Evolutionary conservation across 2,888 invertebrate species (phyloP), one percentile per base, ranked within the genome.

Genomic region (Didymodactylos carnosus): DNA sequence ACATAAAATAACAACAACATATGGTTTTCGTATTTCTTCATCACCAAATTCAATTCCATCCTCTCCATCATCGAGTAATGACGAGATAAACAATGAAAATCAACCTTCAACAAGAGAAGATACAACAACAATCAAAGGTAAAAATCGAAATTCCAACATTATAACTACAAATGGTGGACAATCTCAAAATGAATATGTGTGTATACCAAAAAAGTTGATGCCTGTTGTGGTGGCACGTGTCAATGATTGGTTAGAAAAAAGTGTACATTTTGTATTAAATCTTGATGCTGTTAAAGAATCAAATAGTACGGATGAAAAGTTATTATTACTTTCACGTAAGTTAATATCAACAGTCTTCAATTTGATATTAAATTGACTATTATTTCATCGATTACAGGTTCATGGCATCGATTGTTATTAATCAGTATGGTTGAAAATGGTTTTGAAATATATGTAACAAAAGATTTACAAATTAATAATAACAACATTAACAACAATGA

Each of bases 181-280:
- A n/a, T n/a, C 62, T 11, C 29, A 35, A 35, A 62, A 62, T 35
- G 62, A 62, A 35, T 62, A 35, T 62, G 71, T 74, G 11, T 40
- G 23, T 41, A 62, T 74, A 25, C 53, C 74, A 13, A 74, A 74
- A 71, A 74, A 74, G 62, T 43, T 74, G 41, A 69, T 74, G 74
- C 74, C 74, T 39, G 71, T 74, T 13, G 69, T 74, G 14, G 23
- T 35, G 6, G 62, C 41, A 46, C 74, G 74, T n/a, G 46, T 69
- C 13, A 71, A 62, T 62, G 74, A 74, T 46, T 74, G 71, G 74
- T 41, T 74, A 13, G 71, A 74, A 69, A 71, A 62, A 71, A 41
- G 43, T 35, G 46, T 74, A n/a, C 41, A 71, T 23, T 71, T 71
- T 69, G 23, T 39, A 1, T 23, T 43, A 29, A 51, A 62, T 25